Base-by-base conservation (phyloP, 2,888 invertebrate genomes). In the Rotaria sp. region DNA sequence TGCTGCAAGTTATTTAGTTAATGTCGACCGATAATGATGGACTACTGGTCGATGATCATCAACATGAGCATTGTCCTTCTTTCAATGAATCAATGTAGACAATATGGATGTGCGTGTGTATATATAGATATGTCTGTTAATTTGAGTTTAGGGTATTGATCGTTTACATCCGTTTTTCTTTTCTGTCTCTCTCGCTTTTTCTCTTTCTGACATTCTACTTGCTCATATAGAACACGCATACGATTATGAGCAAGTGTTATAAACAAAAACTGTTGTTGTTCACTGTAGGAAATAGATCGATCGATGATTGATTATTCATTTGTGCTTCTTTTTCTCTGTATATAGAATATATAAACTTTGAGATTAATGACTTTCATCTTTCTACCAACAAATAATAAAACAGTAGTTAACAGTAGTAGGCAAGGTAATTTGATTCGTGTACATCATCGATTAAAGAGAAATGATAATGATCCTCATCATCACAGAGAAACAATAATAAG, bases 301-400 rank as follows among this genome's bases (percentile, higher is more conserved):
- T 67, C 67, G 35, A 67, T 67, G 67, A 67, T 67, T 67, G 67
- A 67, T 67, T 67, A 67, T 67, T 67, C 35, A 67, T 67, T 67
- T 67, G 67, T 67, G 67, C 67, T 15, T 67, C 67, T 67, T 35
- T 35, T 67, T 67, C 30, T 67, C 67, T 67, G 67, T 67, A 67
- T 67, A 67, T 35, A 67, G 55, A 55, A 55, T 26, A 55, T 55
- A 67, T 67, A 67, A 67, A 67, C 67, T 67, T 67, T 8, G 67
- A 67, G 67, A 67, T 67, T 67, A 67, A 67, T 67, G 67, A 67
- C 67, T 67, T 67, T 67, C 67, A 67, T 67, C 67, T 67, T 67
- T 67, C 67, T 8, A 67, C 67, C 35, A 67, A 67, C 35, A 67
- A 67, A 67, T 67, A 35, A 67, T 67, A 67, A 67, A 67, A 67